Evolutionary conservation across 1,140 invertebrate genomes (phyloP).

Genomic region (Drosophila virilis): DNA sequence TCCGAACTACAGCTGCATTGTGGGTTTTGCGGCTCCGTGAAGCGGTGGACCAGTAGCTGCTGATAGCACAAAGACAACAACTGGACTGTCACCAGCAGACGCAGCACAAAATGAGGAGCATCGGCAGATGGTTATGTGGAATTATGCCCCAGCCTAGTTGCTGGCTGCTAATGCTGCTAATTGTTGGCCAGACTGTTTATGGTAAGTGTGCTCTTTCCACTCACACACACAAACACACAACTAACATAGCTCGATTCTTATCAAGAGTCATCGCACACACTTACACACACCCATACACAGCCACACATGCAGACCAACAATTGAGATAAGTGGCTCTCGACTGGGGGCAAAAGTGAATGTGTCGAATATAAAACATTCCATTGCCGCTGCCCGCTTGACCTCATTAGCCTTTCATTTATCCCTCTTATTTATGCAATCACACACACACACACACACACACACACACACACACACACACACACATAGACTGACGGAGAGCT

Average conservation of each 20-base stretch:
- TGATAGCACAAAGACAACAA: slow-evolving; percentile 5
- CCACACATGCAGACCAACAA: slow-evolving; percentile 19
- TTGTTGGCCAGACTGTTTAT: slow-evolving; percentile 76
- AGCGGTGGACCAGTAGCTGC: neutral
- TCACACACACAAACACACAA: neutral
- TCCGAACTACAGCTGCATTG: neutral
- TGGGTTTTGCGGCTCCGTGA: too few species aligned
- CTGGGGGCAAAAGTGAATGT: slow-evolving; percentile 35
- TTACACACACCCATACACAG: neutral
- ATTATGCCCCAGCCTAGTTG: slow-evolving; percentile 42
- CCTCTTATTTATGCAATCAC: slow-evolving; percentile 66
- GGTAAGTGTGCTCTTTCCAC: slow-evolving; percentile 57
- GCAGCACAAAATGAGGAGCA: slow-evolving; percentile 28
- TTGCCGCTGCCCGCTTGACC: slow-evolving; percentile 66
- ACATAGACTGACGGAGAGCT: slow-evolving; percentile 1
- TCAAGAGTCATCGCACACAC: slow-evolving; percentile 27
- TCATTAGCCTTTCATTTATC: slow-evolving; percentile 76
- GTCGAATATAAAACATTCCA: slow-evolving; percentile 52
- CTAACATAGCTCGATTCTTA: slow-evolving; percentile 24
- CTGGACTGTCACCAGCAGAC: slow-evolving; percentile 6
- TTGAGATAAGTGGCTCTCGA: slow-evolving; percentile 60
- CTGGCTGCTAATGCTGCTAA: slow-evolving; percentile 71
- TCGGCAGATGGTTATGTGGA: slow-evolving; percentile 23
- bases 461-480: slow-evolving; percentile 17
- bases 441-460: slow-evolving; percentile 23